Evolutionary conservation across 37 sponge, comb jelly and placozoan genomes (phyloP), one percentile per base, ranked within the genome.

Genomic region (Aplysina aerophoba): DNA sequence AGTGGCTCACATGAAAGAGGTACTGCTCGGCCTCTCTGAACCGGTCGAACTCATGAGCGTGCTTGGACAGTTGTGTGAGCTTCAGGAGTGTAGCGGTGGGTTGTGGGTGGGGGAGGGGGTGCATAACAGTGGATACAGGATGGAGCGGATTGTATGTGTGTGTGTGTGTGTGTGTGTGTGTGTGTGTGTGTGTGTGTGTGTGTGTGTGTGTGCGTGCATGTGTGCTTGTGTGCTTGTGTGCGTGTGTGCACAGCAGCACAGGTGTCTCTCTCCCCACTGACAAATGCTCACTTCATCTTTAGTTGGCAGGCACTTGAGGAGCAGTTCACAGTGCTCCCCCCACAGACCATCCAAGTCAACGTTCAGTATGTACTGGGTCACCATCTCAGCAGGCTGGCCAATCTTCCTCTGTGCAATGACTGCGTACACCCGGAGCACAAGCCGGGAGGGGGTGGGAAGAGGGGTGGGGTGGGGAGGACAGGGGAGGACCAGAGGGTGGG

Each of bases 1-100:
- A 22, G 2, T 35, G 1, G 59, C 90, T 86, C 54, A 94, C 92
- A 54, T 94, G 91, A 50, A 81, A 92, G 73, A 94, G 88, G 79
- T 91, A 94, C 40, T 86, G 57, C 60, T 97, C 97, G 3, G 97
- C 95, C 69, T 97, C 97, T 41, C 93, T 93, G 71, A 92, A 91
- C 31, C 88, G 36, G 19, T 81, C 69, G 37, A 44, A 73, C n/a
- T 67, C 19, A 35, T 89, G 77, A 14, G 88, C 83, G 61, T 87
- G 64, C 61, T 87, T 87, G 16, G 85, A 83, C 15, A 95, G 75
- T 11, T 85, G 84, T 4, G 66, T 68, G 58, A 90, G 39, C 94
- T 93, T 73, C 8, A 60, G 0, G n/a, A n/a, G n/a, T n/a, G n/a
- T n/a, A n/a, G n/a, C n/a, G n/a, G n/a, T n/a, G n/a, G n/a, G n/a